phyloP scores from a whole-genome alignment of 1,140 invertebrate species.

The Brachystomella parvula region DNA sequence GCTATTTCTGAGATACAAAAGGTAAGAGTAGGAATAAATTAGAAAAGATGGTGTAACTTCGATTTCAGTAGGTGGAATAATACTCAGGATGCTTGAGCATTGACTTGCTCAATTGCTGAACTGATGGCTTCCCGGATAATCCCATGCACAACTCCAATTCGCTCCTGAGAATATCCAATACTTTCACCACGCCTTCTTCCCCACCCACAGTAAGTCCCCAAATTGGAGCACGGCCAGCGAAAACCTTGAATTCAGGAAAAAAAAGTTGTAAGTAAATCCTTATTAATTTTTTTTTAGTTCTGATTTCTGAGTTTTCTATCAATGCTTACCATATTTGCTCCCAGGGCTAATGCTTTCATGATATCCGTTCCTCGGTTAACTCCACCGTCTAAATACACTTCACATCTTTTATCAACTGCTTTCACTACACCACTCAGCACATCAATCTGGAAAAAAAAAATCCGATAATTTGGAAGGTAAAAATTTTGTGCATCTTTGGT shows the following conservation, averaged over 20 bases:
- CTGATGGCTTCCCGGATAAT: conserved; percentile 52
- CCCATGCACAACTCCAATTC: conserved; percentile 71
- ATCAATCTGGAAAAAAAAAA: conserved; percentile 4
- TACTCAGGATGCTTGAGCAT: not conserved
- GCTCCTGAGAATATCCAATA: conserved; percentile 62
- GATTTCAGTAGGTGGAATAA: too few relatives aligned
- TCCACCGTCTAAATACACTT: conserved; percentile 56
- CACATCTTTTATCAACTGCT: conserved; percentile 43
- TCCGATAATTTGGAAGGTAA: not conserved
- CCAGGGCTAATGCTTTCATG: conserved; percentile 49
- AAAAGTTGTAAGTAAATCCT: not conserved
- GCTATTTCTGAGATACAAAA: too few relatives aligned
- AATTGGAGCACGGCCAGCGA: conserved; percentile 64
- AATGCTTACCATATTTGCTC: conserved; percentile 42
- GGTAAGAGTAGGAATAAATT: too few relatives aligned
- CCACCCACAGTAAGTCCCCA: conserved; percentile 76
- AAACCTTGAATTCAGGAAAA: conserved; percentile 4
- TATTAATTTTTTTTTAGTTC: too few relatives aligned
- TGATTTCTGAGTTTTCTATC: too few relatives aligned
- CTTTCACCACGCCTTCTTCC: conserved; percentile 62
- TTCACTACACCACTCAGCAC: not conserved
- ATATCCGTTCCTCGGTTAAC: conserved; percentile 47
- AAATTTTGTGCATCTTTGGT: too few relatives aligned
- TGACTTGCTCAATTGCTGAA: not conserved
- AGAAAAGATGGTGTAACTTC: too few relatives aligned